Evolutionary conservation across 2,113 vertebrate species (phyloP).

Genomic region (Hydropotes inermis): DNA sequence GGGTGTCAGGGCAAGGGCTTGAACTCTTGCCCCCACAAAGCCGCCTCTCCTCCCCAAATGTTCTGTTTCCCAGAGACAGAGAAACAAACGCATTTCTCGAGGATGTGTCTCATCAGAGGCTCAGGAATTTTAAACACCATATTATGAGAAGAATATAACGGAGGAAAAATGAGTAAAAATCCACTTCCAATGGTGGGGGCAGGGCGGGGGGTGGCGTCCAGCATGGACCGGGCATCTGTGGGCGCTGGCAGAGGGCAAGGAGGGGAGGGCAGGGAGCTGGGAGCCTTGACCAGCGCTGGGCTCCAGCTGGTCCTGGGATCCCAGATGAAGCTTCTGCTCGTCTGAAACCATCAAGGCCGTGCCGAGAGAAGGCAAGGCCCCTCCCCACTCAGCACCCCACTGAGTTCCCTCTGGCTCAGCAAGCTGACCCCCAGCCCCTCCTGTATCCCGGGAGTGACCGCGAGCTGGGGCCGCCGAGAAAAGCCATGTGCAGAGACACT

Average conservation of each 20-base stretch:
- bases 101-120: not conserved
- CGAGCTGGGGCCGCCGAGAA: rapidly evolving
- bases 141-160: rapidly evolving
- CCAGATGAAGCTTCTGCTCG: not conserved
- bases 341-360: too few species aligned
- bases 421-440: not conserved
- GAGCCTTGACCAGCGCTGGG: rapidly evolving
- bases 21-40: rapidly evolving
- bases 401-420: rapidly evolving
- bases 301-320: not conserved
- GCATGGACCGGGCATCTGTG: rapidly evolving
- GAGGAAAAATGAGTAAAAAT: not conserved
- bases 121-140: rapidly evolving
- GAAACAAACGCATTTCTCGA: rapidly evolving
- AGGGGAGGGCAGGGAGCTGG: rapidly evolving
- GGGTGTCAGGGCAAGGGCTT: rapidly evolving
- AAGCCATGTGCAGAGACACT: rapidly evolving
- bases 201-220: rapidly evolving
- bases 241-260: too few species aligned
- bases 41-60: rapidly evolving
- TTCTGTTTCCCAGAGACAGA: rapidly evolving
- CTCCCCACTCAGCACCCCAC: rapidly evolving
- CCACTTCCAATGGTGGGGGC: not conserved
- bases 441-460: rapidly evolving
- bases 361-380: rapidly evolving